These are phyloP conservation scores for Adelognathus sp. DNA, from an alignment of 2,888 invertebrate genomes.

Conservation along the genomic window DNA sequence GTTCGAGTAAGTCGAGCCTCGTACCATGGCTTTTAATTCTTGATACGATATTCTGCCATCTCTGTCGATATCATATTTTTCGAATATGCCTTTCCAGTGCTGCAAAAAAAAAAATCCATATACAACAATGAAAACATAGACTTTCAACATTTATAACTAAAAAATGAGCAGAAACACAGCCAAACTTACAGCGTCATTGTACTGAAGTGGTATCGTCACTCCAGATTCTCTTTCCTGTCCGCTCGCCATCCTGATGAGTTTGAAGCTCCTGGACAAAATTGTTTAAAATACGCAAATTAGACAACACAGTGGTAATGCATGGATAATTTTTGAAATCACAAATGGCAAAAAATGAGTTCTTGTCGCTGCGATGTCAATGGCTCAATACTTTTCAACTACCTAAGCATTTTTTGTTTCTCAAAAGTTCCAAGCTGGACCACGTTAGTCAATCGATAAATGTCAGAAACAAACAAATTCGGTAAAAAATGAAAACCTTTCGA, in stretches of 20 bases:
- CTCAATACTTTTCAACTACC: not conserved
- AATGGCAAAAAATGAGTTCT: not conserved
- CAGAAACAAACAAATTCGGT: not conserved
- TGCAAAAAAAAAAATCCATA: conserved; percentile 67
- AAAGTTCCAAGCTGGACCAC: not conserved
- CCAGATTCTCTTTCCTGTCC: conserved; percentile 75
- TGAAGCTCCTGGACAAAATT: conserved; percentile 72
- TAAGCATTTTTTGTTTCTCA: not conserved
- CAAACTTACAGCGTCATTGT: conserved; percentile 75
- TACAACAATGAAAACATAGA: not conserved
- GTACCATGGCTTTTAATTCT: conserved; percentile 86
- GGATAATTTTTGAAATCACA: too few species aligned
- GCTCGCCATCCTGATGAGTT: conserved; percentile 76
- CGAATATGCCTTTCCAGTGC: conserved; percentile 79
- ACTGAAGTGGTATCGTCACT: conserved; percentile 77
- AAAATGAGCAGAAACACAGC: not conserved
- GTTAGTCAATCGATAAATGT: not conserved
- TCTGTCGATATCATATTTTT: conserved; percentile 86
- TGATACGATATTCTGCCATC: conserved; percentile 87
- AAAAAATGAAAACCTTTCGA: not conserved
- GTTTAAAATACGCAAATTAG: not conserved
- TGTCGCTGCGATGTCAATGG: not conserved
- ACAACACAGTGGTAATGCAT: too few species aligned
- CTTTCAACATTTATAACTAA: not conserved
- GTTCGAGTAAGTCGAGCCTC: conserved; percentile 84